phyloP scores from a whole-genome alignment of 2,113 vertebrate species.

The Tragulus kanchil region DNA sequence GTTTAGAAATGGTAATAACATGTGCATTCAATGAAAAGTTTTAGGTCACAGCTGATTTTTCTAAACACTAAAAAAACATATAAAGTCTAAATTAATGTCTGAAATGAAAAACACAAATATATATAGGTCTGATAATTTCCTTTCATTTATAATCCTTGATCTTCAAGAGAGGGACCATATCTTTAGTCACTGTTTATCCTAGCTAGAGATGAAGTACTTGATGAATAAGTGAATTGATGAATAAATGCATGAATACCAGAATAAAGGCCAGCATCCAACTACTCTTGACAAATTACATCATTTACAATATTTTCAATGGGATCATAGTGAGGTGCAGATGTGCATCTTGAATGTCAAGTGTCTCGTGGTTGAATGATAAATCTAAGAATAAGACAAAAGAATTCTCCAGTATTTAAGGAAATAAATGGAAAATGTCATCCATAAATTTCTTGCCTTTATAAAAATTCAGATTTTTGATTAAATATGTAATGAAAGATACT shows the following conservation, averaged over 20 bases:
- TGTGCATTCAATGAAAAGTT: constrained; percentile 66
- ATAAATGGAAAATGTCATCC: constrained; percentile 65
- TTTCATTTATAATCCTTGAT: constrained; percentile 57
- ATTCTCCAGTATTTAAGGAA: constrained; percentile 59
- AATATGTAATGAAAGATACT: constrained; percentile 60
- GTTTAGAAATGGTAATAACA: constrained; percentile 75
- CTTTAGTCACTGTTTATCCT: constrained; percentile 54
- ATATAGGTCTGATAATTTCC: constrained; percentile 36
- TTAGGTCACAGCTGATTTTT: constrained; percentile 65
- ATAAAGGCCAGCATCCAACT: constrained; percentile 65
- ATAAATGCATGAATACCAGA: constrained; percentile 69
- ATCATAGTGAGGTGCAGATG: constrained; percentile 25
- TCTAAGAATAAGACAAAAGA: constrained; percentile 74
- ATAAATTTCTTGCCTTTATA: constrained; percentile 68
- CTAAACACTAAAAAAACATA: constrained; percentile 5
- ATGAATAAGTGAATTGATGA: constrained; percentile 40
- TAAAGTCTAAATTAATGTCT: constrained; percentile 56
- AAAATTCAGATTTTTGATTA: constrained; percentile 70
- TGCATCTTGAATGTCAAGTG: constrained; percentile 67
- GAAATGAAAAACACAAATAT: constrained; percentile 35
- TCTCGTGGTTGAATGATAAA: constrained; percentile 69
- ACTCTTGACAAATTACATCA: constrained; percentile 61
- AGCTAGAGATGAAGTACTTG: constrained; percentile 15
- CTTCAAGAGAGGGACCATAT: not conserved
- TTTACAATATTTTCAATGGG: constrained; percentile 69